Base-by-base conservation (phyloP, 2,113 vertebrate genomes). In the Eolophus roseicapilla region DNA sequence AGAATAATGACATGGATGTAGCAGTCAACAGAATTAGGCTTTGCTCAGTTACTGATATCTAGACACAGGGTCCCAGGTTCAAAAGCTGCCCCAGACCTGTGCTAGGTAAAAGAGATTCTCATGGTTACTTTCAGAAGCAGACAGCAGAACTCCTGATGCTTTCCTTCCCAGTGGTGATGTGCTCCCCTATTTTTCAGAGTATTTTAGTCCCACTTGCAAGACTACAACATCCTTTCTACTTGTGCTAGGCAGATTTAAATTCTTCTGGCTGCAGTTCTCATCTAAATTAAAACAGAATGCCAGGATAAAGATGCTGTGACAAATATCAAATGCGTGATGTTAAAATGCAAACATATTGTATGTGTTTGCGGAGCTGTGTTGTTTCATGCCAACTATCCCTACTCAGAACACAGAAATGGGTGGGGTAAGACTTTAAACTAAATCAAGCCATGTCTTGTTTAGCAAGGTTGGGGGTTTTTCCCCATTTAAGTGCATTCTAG, bases 101-200 rank as follows among this genome's bases (percentile, higher is more conserved):
- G 47, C 41, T 39, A 18, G 52, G n/a, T 29, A 33, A 84, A 85
- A 52, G 13, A 20, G 13, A 31, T 85, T 55, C n/a, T 65, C 6
- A 0, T 13, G 46, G 41, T 50, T 1, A 0, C 15, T 27, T 44
- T 44, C 39, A 24, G 16, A 69, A 85, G 11, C 4, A 10, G 29
- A 49, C 43, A 75, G 46, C 8, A 67, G 55, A 68, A 35, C 49
- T 78, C 46, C 16, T 68, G 39, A 65, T 57, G 25, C 33, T 76
- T 82, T 89, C 20, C 44, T 68, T 82, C 41, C 7, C 57, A n/a
- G 29, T 25, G 68, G 24, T 64, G 87, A 39, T 19, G 18, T 75
- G 43, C 31, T 82, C 8, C 13, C 10, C 4, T 60, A 3, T 53
- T 87, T 87, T 73, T 62, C 44, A 37, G 53, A 43, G 13, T 49